These are phyloP conservation scores for Geotrypetes seraphini DNA, from an alignment of 2,797 vertebrate genomes.

Conservation along the genomic window DNA sequence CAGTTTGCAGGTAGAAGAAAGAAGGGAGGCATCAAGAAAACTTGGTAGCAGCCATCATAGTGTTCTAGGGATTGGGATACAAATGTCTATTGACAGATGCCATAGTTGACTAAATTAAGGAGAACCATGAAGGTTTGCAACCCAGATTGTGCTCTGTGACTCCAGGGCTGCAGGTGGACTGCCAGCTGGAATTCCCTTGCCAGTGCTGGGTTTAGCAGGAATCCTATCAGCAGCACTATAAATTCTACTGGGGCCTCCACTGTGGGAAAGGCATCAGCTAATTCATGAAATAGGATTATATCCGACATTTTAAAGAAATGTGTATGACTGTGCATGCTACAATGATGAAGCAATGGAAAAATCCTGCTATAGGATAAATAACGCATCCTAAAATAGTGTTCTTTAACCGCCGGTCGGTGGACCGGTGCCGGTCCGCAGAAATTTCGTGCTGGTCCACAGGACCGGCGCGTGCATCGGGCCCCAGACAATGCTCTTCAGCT, in stretches of 20 bases:
- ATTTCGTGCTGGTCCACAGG: too few species aligned
- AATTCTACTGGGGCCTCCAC: neutral
- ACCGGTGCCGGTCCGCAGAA: too few species aligned
- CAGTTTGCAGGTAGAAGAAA: too few species aligned
- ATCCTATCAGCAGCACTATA: conserved; percentile 12
- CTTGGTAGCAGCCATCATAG: neutral
- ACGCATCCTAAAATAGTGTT: too few species aligned
- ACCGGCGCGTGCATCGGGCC: too few species aligned
- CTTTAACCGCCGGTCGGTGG: too few species aligned
- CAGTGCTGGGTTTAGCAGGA: conserved; percentile 15
- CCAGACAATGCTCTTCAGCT: too few species aligned
- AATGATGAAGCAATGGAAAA: too few species aligned
- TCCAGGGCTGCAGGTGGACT: conserved; percentile 3
- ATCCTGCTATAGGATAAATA: too few species aligned
- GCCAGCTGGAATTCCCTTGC: conserved; percentile 16
- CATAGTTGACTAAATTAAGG: conserved; percentile 19
- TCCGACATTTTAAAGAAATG: neutral
- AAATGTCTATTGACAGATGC: conserved; percentile 3
- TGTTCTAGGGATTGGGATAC: conserved; percentile 15
- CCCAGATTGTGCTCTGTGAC: conserved; percentile 20
- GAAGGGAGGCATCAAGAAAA: conserved; percentile 3
- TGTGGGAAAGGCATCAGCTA: neutral
- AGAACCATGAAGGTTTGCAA: conserved; percentile 15
- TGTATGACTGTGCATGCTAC: conserved; percentile 4
- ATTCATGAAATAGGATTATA: conserved; percentile 6